phyloP scores from a whole-genome alignment of 2,113 vertebrate genomes.

The Hippocampus barbouri region DNA sequence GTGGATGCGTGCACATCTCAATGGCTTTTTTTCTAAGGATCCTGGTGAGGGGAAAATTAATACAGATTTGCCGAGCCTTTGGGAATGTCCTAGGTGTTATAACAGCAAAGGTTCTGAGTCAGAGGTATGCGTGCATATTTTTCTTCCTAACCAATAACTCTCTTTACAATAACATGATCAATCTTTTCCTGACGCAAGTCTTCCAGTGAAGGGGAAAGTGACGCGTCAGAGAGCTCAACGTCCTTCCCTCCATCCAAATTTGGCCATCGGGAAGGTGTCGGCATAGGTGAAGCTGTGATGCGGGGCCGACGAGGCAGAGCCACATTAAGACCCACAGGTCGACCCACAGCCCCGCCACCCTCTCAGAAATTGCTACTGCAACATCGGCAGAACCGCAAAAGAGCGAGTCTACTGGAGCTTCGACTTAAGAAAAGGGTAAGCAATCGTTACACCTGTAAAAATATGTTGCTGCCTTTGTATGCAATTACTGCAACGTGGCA shows the following conservation, averaged over 20 bases:
- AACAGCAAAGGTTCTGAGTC: constrained; percentile 73
- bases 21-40: constrained; percentile 71
- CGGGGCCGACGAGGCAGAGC: constrained; percentile 30
- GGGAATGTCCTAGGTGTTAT: constrained; percentile 96
- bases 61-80: constrained; percentile 93
- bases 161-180: neutral
- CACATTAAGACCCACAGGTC: constrained; percentile 54
- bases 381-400: constrained; percentile 74
- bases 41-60: constrained; percentile 89
- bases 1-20: neutral
- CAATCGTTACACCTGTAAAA: neutral
- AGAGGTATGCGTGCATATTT: constrained; percentile 60
- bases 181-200: constrained; percentile 47
- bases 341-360: constrained; percentile 68
- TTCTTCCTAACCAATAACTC: neutral
- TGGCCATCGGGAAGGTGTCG: constrained; percentile 61
- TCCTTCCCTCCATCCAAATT: constrained; percentile 59
- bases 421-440: constrained; percentile 74
- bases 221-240: constrained; percentile 44
- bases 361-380: constrained; percentile 75
- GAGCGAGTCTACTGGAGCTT: constrained; percentile 71
- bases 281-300: constrained; percentile 42
- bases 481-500: neutral
- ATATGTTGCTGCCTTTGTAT: neutral
- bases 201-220: constrained; percentile 67